Evolutionary conservation across 1,140 invertebrate genomes (phyloP).

Genomic region (Bombus breviceps): DNA sequence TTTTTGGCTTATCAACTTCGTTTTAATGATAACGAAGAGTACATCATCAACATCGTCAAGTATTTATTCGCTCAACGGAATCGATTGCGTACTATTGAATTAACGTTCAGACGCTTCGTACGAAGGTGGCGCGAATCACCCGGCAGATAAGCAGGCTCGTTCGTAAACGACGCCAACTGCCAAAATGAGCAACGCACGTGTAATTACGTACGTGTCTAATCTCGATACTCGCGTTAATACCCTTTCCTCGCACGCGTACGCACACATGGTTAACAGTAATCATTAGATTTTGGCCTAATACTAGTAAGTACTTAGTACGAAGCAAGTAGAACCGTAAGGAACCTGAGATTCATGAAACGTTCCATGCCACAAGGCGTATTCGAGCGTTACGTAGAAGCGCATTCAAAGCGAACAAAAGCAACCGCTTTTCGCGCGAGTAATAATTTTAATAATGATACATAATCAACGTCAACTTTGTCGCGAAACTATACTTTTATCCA

Average conservation of each 20-base stretch:
- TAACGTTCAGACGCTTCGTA: neutral
- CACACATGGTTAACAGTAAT: no score
- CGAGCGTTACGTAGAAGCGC: neutral
- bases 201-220: conserved; percentile 18
- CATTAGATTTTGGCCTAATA: neutral
- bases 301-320: conserved; percentile 12
- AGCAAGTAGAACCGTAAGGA: neutral
- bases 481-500: neutral
- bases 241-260: neutral
- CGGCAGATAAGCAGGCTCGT: neutral
- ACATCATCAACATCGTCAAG: no score
- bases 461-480: neutral
- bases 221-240: conserved; percentile 26
- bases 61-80: no score
- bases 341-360: neutral
- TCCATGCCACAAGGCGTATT: neutral
- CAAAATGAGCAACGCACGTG: conserved; percentile 40
- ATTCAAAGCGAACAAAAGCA: no score
- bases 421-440: no score
- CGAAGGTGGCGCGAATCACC: conserved; percentile 3
- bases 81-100: neutral
- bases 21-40: neutral
- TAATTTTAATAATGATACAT: no score
- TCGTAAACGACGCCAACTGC: neutral
- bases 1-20: neutral